Percentiles rank a stretch among this genome's conserved stretches.
Conservation (phyloP, 2,888 invertebrate genomes). For the Mantis religiosa region DNA sequence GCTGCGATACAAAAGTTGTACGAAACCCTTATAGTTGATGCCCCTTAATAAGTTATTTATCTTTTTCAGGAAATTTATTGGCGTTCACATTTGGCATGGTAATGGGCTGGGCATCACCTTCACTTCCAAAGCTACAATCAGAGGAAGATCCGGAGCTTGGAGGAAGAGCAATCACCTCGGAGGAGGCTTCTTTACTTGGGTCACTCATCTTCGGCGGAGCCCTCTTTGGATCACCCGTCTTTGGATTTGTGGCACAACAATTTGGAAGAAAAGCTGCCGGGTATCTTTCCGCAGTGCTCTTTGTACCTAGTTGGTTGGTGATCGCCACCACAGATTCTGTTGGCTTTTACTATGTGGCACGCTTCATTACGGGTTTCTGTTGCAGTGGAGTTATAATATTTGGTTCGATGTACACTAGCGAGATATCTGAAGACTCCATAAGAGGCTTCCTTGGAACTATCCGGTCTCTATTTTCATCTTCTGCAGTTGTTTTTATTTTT, state of each 20-base stretch:
- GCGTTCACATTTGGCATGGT: conserved; percentile 54
- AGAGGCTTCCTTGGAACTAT: conserved; percentile 57
- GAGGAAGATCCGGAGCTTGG: conserved; percentile 45
- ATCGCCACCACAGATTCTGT: not conserved
- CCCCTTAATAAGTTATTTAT: not conserved
- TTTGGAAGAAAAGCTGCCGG: conserved; percentile 11
- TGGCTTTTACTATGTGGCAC: conserved; percentile 41
- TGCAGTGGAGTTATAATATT: conserved; percentile 53
- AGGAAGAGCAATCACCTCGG: conserved; percentile 47
- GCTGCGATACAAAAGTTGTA: no score
- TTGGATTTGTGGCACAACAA: not conserved
- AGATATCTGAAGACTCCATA: conserved; percentile 54
- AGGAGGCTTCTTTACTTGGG: conserved; percentile 52
- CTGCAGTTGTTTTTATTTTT: conserved; percentile 48
- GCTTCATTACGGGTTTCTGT: conserved; percentile 53
- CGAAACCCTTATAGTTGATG: no score
- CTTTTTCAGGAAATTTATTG: conserved; percentile 50
- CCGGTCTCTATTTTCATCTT: conserved; percentile 51
- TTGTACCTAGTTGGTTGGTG: conserved; percentile 5
- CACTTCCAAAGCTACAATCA: conserved; percentile 47
- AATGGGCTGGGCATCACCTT: conserved; percentile 59
- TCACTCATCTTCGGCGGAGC: conserved; percentile 55
- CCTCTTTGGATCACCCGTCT: conserved; percentile 35
- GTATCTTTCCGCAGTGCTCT: not conserved
- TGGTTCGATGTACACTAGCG: conserved; percentile 59